A percentile compares a stretch with the other conserved stretches of the same genome.
phyloP scores from a whole-genome alignment of 92 coral and sea anemone species.

The Hydrozoanthus gracilis region DNA sequence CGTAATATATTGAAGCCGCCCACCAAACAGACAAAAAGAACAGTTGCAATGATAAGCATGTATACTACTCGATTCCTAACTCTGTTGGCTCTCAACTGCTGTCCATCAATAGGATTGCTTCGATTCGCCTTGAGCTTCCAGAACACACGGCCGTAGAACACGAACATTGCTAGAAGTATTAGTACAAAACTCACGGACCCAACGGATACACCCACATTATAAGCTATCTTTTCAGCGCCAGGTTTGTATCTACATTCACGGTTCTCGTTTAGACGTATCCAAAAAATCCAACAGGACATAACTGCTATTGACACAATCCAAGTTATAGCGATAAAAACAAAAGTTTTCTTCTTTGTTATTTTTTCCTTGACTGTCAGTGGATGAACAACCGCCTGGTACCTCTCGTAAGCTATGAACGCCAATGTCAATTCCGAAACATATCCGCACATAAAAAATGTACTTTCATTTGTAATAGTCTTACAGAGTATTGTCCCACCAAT shows the following conservation, averaged over 20 bases:
- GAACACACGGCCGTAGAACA: constrained; percentile 1
- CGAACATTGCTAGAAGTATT: background rate
- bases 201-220: background rate
- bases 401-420: constrained; percentile 53
- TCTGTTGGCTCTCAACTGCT: background rate
- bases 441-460: constrained; percentile 46
- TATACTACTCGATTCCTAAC: constrained; percentile 13
- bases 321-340: background rate
- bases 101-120: background rate
- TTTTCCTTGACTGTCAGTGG: constrained; percentile 34
- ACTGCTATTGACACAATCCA: constrained; percentile 47
- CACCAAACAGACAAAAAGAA: background rate
- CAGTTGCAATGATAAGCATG: constrained; percentile 1
- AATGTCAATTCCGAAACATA: constrained; percentile 43
- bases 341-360: constrained; percentile 4
- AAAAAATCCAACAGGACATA: background rate
- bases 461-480: constrained; percentile 52
- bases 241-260: background rate
- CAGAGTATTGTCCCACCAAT: constrained; percentile 43
- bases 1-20: background rate
- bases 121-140: constrained; percentile 5
- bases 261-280: background rate
- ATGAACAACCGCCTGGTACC: constrained; percentile 48
- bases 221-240: background rate
- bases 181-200: background rate